phyloP scores from a whole-genome alignment of 92 coral and sea anemone species.

The Phenganax stokvisi region DNA sequence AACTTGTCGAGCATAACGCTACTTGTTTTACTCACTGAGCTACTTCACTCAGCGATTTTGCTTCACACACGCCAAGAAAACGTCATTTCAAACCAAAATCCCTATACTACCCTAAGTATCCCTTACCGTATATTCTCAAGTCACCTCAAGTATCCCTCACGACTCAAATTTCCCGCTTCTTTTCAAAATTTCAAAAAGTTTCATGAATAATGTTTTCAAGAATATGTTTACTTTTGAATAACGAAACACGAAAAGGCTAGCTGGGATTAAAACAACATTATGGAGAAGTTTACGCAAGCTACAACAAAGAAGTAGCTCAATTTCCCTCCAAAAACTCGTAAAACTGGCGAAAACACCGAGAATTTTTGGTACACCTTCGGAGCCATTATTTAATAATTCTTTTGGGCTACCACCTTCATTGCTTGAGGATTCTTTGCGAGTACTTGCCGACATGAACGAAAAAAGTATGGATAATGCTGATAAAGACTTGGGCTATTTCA shows the following conservation, averaged over 20 bases:
- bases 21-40: no score
- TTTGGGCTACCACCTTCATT: slow-evolving; percentile 82
- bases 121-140: background rate
- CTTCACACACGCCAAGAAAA: no score
- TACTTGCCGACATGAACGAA: slow-evolving; percentile 90
- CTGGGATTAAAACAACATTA: no score
- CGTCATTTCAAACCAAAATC: no score
- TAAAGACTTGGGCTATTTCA: slow-evolving; percentile 77
- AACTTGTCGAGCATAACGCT: no score
- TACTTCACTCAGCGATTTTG: no score
- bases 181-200: background rate
- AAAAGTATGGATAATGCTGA: slow-evolving; percentile 78
- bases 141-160: background rate
- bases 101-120: background rate
- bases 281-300: background rate
- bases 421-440: slow-evolving; percentile 84
- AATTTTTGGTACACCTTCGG: slow-evolving; percentile 99
- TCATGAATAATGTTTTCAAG: background rate
- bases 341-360: slow-evolving; percentile 58
- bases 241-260: background rate
- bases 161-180: slow-evolving; percentile 3
- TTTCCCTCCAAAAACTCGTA: background rate
- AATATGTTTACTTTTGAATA: background rate
- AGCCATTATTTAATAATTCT: slow-evolving; percentile 81
- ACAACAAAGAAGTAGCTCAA: background rate